Evolutionary conservation across 2,888 invertebrate species (phyloP).

Genomic region (Nudaria mundana): DNA sequence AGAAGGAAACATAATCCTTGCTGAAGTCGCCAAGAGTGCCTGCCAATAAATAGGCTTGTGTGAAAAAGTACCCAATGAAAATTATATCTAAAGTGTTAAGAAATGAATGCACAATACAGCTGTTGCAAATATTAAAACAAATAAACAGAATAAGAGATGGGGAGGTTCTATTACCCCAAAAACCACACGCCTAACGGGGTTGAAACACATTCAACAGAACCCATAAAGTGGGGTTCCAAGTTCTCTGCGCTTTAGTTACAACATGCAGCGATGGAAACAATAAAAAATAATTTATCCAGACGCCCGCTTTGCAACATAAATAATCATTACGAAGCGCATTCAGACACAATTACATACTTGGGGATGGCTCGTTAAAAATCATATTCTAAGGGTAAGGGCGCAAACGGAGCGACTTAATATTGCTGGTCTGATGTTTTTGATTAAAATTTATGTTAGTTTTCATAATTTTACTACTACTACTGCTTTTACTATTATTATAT

Average conservation of each 20-base stretch:
- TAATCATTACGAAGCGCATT: conserved; percentile 65
- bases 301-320: conserved; percentile 55
- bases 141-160: not conserved
- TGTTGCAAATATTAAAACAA: not conserved
- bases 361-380: conserved; percentile 65
- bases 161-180: conserved; percentile 6
- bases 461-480: too few species aligned
- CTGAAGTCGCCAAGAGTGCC: too few species aligned
- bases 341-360: conserved; percentile 67
- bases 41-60: too few species aligned
- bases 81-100: too few species aligned
- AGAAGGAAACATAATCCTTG: too few species aligned
- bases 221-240: conserved; percentile 10
- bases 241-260: conserved; percentile 15
- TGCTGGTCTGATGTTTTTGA: conserved; percentile 1
- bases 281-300: conserved; percentile 65
- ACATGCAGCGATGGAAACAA: conserved; percentile 48
- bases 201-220: conserved; percentile 9
- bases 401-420: conserved; percentile 26
- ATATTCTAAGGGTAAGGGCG: conserved; percentile 48
- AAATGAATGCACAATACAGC: too few species aligned
- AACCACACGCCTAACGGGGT: conserved; percentile 10
- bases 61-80: too few species aligned
- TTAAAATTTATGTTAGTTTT: not conserved
- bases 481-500: too few species aligned